Evolutionary conservation across 2,113 vertebrate species (phyloP), one percentile per base, ranked within the genome.

Genomic region (Irena cyanogastra): DNA sequence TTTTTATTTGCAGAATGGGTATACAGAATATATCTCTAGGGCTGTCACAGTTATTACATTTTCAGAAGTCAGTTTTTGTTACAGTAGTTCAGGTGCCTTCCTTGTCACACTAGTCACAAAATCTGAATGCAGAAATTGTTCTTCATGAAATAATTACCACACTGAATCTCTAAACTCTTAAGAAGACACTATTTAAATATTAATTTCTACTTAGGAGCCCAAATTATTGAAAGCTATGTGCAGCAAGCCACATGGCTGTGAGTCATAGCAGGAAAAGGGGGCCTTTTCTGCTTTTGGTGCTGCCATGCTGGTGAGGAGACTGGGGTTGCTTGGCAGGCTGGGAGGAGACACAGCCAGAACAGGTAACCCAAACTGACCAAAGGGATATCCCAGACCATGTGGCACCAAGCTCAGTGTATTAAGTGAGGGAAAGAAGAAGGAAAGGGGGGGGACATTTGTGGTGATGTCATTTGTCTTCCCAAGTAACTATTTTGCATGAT

Each of bases 271-370:
- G 39, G 30, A 76, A 75, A 53, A 26, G 15, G n/a, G 15, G 8
- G 9, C 31, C 27, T 44, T 52, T 50, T 37, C 37, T 86, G 26
- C 27, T 68, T 56, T 22, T 33, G 37, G 27, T 27, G 7, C 31
- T 18, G 44, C 44, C 17, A 14, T 2, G 1, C 27, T 57, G 35
- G 52, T 6, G 31, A 76, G 35, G 20, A 1, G 24, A 66, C 31
- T 30, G 42, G 2, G 41, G 52, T 30, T 66, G 16, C 26, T 9
- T 31, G 20, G 35, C 19, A 23, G 13, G 0, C 0, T 47, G 41
- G 59, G 70, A 41, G 9, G 35, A 49, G 19, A 65, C 59, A 56
- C 0, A 65, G 35, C 50, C 35, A 33, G 82, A 60, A 65, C 35
- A 65, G 30, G 42, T n/a, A 50, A 49, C 52, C 35, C 52, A 3